phyloP scores from a whole-genome alignment of 2,888 invertebrate species.

The Stegophylla sp. region DNA sequence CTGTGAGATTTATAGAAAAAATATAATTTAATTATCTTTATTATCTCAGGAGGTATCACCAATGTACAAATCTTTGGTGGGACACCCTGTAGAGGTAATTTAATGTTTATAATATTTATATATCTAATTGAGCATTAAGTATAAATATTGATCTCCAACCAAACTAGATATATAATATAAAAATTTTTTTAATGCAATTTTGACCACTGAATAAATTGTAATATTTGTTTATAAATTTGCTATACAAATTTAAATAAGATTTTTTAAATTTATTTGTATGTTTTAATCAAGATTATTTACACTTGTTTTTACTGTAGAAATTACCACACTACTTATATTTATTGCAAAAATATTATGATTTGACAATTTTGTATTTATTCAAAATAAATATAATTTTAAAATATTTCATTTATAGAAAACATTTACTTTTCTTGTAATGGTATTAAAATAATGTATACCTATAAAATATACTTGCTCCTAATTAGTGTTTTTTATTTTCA shows the following conservation, averaged over 20 bases:
- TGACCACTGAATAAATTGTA: constrained; percentile 10
- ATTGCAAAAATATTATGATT: neutral
- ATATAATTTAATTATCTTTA: no score
- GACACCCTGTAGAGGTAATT: no score
- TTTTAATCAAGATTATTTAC: no score
- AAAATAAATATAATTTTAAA: neutral
- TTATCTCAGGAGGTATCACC: no score
- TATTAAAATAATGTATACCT: neutral
- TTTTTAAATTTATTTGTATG: neutral
- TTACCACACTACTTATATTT: no score
- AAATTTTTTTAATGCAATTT: constrained; percentile 4
- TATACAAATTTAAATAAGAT: neutral
- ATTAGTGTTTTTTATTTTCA: constrained; percentile 40
- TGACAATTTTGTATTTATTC: neutral
- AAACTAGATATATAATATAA: neutral
- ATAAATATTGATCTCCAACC: neutral
- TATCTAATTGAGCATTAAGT: no score
- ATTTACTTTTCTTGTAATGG: constrained; percentile 38
- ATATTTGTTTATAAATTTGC: neutral
- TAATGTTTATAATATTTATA: no score
- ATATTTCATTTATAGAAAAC: constrained; percentile 60
- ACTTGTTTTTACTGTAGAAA: no score
- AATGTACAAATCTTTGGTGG: no score
- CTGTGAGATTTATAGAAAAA: no score
- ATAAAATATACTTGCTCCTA: constrained; percentile 22